These are phyloP conservation scores for Hemichromis elongatus DNA, from an alignment of 2,113 vertebrate species.

Conservation along the genomic window DNA sequence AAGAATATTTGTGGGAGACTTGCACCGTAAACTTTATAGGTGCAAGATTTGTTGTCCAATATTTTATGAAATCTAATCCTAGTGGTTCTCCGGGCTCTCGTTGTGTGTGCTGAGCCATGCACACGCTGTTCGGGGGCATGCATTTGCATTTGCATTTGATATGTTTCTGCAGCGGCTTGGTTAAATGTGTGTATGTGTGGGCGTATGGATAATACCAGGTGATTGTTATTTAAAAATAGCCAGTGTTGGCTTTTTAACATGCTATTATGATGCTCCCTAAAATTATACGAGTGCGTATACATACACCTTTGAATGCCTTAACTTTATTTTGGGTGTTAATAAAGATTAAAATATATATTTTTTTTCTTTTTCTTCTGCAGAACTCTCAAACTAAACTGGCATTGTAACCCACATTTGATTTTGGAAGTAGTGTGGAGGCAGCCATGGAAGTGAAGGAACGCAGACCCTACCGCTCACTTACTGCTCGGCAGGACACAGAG, in stretches of 20 bases:
- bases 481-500: slow-evolving; percentile 86
- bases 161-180: background rate
- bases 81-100: background rate
- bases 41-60: slow-evolving; percentile 63
- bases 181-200: background rate
- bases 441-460: slow-evolving; percentile 98
- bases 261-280: background rate
- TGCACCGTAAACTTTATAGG: slow-evolving; percentile 65
- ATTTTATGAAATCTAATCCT: slow-evolving; percentile 69
- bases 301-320: background rate
- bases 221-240: background rate
- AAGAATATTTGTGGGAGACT: slow-evolving; percentile 62
- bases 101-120: slow-evolving; percentile 20
- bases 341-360: background rate
- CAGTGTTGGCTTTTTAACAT: background rate
- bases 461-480: slow-evolving; percentile 94
- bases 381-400: slow-evolving; percentile 64
- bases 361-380: slow-evolving; percentile 53
- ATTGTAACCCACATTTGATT: slow-evolving; percentile 72
- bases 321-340: background rate
- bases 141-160: slow-evolving; percentile 38
- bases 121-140: slow-evolving; percentile 10
- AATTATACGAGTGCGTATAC: too few relatives aligned
- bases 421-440: slow-evolving; percentile 71
- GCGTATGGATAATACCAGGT: background rate